Evolutionary conservation across 2,797 vertebrate species (phyloP), one percentile per base, ranked within the genome.

Genomic region (Galago senegalensis): DNA sequence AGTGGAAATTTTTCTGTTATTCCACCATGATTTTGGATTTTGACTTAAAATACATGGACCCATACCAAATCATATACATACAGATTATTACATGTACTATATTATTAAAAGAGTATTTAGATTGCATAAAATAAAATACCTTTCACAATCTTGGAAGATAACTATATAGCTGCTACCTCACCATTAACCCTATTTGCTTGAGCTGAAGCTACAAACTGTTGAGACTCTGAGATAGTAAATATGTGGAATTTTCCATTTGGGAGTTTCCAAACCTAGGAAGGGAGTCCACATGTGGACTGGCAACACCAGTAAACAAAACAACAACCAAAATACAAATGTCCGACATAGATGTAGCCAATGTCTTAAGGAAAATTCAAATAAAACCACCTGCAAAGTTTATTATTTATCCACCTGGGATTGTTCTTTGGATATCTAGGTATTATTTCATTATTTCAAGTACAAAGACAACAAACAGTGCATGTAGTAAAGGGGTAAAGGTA

Each of bases 401-500:
- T 75, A 63, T 49, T 89, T 86, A 27, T 49, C n/a, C 12, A 31
- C 12, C 63, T 91, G 14, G 2, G 60, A 11, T 63, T 76, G 12
- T 37, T 94, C 58, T 77, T 95, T 27, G 69, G 12, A 53, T 87
- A 49, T 29, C 5, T 93, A 83, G 21, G 61, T 37, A 85, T 67
- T 84, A 49, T 56, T 91, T 91, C 34, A 85, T 67, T 84, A 49
- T 56, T 91, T 91, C 34, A 88, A 81, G 43, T 43, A 73, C 27
- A 90, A 90, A 70, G 83, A n/a, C 27, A 65, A 23, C 21, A 70
- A 34, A 61, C 31, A 67, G n/a, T 6, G 46, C 9, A 34, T 5
- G 16, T 80, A 73, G 20, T 75, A n/a, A 43, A 83, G 27, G 27
- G 34, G 23, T 80, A 63, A 73, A 85, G 18, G 1, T 80, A 31